Base-by-base conservation (phyloP, 2,888 invertebrate genomes). In the Bibio marci region DNA sequence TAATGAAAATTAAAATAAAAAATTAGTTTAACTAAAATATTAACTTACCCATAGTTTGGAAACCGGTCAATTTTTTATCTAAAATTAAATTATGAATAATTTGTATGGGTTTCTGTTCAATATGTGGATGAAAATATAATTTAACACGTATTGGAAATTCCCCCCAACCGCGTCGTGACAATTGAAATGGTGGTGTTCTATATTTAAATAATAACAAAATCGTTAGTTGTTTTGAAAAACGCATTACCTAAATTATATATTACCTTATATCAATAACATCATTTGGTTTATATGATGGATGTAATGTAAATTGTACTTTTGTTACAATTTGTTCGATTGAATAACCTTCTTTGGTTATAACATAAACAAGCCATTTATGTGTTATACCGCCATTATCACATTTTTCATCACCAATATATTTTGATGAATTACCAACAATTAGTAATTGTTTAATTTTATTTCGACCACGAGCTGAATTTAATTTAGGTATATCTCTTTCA, bases 321-420 rank as follows among this genome's bases (percentile, higher is more conserved):
- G 70, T 68, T 4, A 87, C 66, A 50, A 80, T 73, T 35, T 66
- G 59, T 14, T 75, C 68, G 44, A 74, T 69, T 18, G 70, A 70
- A 44, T 63, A 62, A 19, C 71, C 70, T 42, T 71, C 65, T 39
- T 74, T 70, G 0, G 79, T 79, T 48, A 85, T 70, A 2, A 90
- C 75, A 64, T 90, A 91, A 40, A 90, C 72, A 63, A 88, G 73
- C 91, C 91, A 91, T 57, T 87, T 86, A 62, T 91, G 86, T 7
- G 81, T 85, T 1, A 80, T 73, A 17, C 70, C 71, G 25, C 71
- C 68, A 22, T 71, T 60, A 6, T 19, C 37, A 3, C 26, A 19
- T 17, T 76, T 73, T 50, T 80, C 71, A 1, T 74, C 66, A 0
- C 76, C 69, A 19, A 83, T 75, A 67, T 77, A 88, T 54, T 82